Base-by-base conservation (phyloP, 1,140 invertebrate species). In the Heliothis subflexa region DNA sequence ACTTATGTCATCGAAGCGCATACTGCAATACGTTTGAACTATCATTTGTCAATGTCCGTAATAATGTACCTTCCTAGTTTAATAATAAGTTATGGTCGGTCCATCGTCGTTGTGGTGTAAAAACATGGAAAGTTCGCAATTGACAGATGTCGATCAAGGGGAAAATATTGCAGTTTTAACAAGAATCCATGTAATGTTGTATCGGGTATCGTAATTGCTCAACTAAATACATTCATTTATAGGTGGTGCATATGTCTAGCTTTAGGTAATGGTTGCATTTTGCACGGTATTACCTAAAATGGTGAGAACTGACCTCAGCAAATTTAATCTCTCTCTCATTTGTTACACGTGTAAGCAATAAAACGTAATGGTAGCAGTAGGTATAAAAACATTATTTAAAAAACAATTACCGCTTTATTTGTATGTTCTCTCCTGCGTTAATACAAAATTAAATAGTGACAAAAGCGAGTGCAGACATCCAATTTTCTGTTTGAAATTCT, bases 11-110 rank as follows among this genome's bases (percentile, higher is more conserved):
- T n/a, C 28, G 66, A 52, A 13, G 25, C 25, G 40, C 40, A 57
- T 59, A n/a, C 55, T 59, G 71, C 40, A 73, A 18, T 13, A 25
- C 21, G 49, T 45, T 47, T 47, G 45, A 61, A 49, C 2, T 21
- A 45, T 59, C 18, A 59, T 73, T 73, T 61, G 47, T 71, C 68
- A 71, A 71, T 55, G 64, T 68, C 64, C 16, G 33, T 40, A 9
- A 40, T 40, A 40, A 40, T 40, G 33, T 40, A 40, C 33, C 33
- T 40, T 40, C 33, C 33, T 40, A 40, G 33, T 40, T 9, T 40
- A 40, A 40, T 40, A 40, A 40, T 40, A 40, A 40, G 5, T 40
- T 40, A 40, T 40, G 5, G 33, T 25, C 21, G 21, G 21, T 2
- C 0, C 21, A 25, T 25, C 21, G 9, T 9, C 5, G 9, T 40